Evolutionary conservation across 1,140 invertebrate species (phyloP).

Genomic region (Euwallacea fornicatus): DNA sequence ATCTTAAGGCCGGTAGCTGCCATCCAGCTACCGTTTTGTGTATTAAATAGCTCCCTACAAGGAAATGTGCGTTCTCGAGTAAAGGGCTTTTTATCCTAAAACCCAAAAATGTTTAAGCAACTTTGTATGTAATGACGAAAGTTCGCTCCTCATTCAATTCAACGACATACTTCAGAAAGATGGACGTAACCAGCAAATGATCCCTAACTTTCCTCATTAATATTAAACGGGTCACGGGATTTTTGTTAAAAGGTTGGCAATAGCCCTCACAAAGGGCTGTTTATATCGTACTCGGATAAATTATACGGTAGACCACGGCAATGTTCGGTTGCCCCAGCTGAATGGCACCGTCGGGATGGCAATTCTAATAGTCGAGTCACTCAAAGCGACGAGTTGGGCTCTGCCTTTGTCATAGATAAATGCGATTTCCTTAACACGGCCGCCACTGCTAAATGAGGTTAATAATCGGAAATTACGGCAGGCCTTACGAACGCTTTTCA

Average conservation of each 20-base stretch:
- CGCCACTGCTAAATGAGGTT: constrained; percentile 17
- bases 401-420: constrained; percentile 23
- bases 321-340: neutral
- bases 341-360: constrained; percentile 10
- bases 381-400: constrained; percentile 6
- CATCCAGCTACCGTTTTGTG: too few relatives aligned
- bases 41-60: too few relatives aligned
- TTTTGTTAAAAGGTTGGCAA: constrained; percentile 12
- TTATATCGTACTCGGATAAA: constrained; percentile 7
- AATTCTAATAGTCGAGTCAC: constrained; percentile 22
- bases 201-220: constrained; percentile 9
- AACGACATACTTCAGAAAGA: too few relatives aligned
- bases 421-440: constrained; percentile 16
- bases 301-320: constrained; percentile 8
- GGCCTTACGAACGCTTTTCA: constrained; percentile 6
- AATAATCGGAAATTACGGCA: constrained; percentile 21
- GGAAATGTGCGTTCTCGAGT: too few relatives aligned
- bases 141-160: too few relatives aligned
- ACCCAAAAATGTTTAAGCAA: too few relatives aligned
- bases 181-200: too few relatives aligned
- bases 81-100: too few relatives aligned
- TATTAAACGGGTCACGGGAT: constrained; percentile 10
- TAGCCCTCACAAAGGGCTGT: constrained; percentile 2
- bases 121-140: too few relatives aligned
- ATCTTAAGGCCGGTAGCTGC: too few relatives aligned